Percentiles rank a stretch among this genome's conserved stretches.
These are phyloP conservation scores for Hermaeophaga mercurialis DNA, from an alignment of 2,888 invertebrate genomes.

Conservation along the genomic window DNA sequence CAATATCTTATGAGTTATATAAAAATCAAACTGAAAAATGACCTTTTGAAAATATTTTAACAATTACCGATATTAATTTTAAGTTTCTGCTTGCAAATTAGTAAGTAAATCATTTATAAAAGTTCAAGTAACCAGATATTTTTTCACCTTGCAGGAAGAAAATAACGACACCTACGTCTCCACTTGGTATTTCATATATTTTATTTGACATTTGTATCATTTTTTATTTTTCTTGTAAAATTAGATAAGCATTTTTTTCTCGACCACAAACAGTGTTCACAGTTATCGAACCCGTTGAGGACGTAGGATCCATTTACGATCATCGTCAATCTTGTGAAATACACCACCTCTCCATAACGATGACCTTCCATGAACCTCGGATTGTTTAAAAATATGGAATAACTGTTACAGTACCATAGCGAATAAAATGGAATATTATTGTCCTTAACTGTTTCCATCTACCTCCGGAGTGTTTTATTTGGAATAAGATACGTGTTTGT, in stretches of 20 bases:
- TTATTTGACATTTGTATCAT: too few species aligned
- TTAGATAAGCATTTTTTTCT: too few species aligned
- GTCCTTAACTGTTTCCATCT: neutral
- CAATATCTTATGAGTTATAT: too few species aligned
- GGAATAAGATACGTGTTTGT: neutral
- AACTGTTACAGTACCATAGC: neutral
- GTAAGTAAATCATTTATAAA: too few species aligned
- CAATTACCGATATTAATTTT: neutral
- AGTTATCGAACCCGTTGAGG: conserved; percentile 6
- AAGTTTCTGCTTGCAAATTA: too few species aligned
- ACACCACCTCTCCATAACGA: neutral
- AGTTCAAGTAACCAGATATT: neutral
- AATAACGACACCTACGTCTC: too few species aligned
- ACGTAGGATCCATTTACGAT: neutral
- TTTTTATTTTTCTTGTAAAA: too few species aligned
- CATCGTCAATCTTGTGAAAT: neutral
- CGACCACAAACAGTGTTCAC: neutral
- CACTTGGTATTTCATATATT: too few species aligned
- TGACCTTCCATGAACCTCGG: conserved; percentile 1
- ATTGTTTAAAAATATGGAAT: neutral
- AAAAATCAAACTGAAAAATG: too few species aligned
- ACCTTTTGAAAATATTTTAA: too few species aligned
- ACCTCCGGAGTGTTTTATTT: neutral
- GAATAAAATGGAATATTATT: conserved; percentile 1
- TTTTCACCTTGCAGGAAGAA: neutral